Base-by-base conservation (phyloP, 2,113 vertebrate genomes). In the Tupaia chinensis region DNA sequence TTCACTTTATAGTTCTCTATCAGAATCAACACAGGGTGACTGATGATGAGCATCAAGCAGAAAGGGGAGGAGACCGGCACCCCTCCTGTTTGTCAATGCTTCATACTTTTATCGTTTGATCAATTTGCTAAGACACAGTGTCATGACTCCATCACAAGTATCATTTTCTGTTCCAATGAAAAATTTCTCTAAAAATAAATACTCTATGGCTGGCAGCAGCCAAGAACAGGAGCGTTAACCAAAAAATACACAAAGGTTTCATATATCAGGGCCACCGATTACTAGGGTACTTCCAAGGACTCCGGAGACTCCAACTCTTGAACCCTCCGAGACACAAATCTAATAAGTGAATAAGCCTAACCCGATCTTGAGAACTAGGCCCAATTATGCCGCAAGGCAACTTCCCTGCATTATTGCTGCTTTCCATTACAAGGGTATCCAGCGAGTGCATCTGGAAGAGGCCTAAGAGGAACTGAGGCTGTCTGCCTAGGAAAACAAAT, bases 271-370 rank as follows among this genome's bases (percentile, higher is more conserved):
- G 98, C 98, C 98, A 98, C 98, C 98, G 98, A 99, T 99, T 99
- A 99, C 98, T 97, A 98, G 96, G 96, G 96, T 98, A 98, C 98
- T 98, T 98, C 97, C 98, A 98, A 98, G 98, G 98, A 98, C 98
- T 98, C 98, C 86, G 74, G 98, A 98, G 98, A 98, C 98, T 98
- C 97, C 97, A 98, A 96, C 96, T 98, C 98, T 98, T 98, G 98
- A 98, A 98, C 98, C 98, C 98, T 98, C 96, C 87, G 97, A 99
- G 98, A 98, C 97, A 78, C 96, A 99, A 99, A 98, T 98, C 98
- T 99, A 99, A 98, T 99, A 99, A 98, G 98, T 98, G 98, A 99
- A 98, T 98, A 99, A 98, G 97, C 98, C 98, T 98, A 98, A 98
- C 98, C 98, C 96, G 98, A 98, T 99, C 98, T 98, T 96, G 97